Base-by-base conservation (phyloP, 1,140 invertebrate species). In the Bombyx mandarina region DNA sequence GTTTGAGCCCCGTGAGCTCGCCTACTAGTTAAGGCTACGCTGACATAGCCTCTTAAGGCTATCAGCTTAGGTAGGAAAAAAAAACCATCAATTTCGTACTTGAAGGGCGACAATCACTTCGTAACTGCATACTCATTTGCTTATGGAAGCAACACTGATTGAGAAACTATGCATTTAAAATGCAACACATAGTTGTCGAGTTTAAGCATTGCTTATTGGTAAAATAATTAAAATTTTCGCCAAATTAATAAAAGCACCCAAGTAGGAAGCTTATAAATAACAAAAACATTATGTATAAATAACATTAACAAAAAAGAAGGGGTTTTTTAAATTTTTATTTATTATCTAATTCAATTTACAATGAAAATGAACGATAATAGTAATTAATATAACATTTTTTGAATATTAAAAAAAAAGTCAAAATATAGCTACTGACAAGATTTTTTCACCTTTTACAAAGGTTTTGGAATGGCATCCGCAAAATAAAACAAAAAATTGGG, bases 351-450 rank as follows among this genome's bases (percentile, higher is more conserved):
- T 69, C 67, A 82, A 77, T 79, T 80, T 82, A 83, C 74, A 82
- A 67, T 77, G 62, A 75, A 80, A 79, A 74, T 72, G 59, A 71
- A 71, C 54, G 58, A 64, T 53, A 66, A 61, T 63, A 62, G 62
- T 62, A 46, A 71, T 63, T n/a, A 46, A 43, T 58, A 60, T 75
- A 80, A 80, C 69, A 77, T 72, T 71, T 75, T 69, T 74, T 63
- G 55, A 67, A 66, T 69, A 71, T 60, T 60, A 77, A 71, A 75
- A 75, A 75, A 64, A 74, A 78, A 71, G 57, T 56, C 71, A 67
- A 8, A 47, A 58, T 79, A 81, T 65, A 82, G 64, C 82, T 85
- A 85, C 77, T 85, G 82, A 85, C 82, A 85, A 85, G 82, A 84
- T 77, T 81, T 72, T 67, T 71, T 46, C 79, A 78, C 81, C 82